Base-by-base conservation (phyloP, 1,140 invertebrate genomes). In the Dendrolimus kikuchii region DNA sequence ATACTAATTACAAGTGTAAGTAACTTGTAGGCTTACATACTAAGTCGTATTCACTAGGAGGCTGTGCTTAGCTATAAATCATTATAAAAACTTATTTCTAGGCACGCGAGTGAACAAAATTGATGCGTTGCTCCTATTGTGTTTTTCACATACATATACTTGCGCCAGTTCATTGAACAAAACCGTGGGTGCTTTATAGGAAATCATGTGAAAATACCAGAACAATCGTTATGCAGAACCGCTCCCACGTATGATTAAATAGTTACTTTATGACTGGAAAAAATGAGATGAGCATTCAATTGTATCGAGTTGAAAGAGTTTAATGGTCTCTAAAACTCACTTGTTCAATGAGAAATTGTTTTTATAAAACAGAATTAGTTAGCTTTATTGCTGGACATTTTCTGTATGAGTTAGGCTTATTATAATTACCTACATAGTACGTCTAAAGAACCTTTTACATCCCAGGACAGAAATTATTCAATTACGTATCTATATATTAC, bases 121-220 rank as follows among this genome's bases (percentile, higher is more conserved):
- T 46, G 41, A 50, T 55, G 43, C 46, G 51, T 46, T 55, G 54
- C 48, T 49, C 54, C 49, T 44, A 42, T 55, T 55, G 48, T 49
- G 48, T 42, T 46, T 8, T 55, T 52, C 53, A 53, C 49, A 45
- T 7, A 42, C 41, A 42, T 44, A 56, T 51, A 50, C 54, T 42
- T 52, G 46, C 45, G 55, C 45, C 46, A 46, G 46, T 56, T 53
- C 46, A 52, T 55, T 40, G 46, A 57, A 51, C 57, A 66, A 68
- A 64, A 66, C 60, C 60, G 63, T 53, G 57, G 57, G 56, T 53
- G 58, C 59, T 57, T 53, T 68, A 60, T 64, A 66, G 62, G 62
- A 68, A 72, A 72, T 72, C 62, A 69, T 72, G 69, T 64, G 74
- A 77, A 77, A 67, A 68, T 47, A 43, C 46, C 41, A 54, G 45